These are phyloP conservation scores for Caligus rogercresseyi DNA, from an alignment of 1,140 invertebrate genomes.

Conservation along the genomic window DNA sequence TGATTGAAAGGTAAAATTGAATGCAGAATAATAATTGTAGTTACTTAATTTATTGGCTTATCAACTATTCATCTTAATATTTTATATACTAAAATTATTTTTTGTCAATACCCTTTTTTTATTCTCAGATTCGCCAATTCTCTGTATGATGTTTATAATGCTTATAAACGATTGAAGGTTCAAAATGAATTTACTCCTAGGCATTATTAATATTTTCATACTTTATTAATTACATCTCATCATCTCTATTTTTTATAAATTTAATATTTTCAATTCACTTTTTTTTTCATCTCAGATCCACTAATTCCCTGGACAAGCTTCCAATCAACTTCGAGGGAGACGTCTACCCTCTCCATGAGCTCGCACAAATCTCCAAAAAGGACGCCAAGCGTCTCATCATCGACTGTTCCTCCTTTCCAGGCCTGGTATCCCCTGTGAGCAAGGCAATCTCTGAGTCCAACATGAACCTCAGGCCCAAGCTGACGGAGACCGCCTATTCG, in stretches of 20 bases:
- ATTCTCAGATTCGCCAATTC: too few relatives aligned
- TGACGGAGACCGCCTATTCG: conserved; percentile 69
- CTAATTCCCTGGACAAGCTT: conserved; percentile 44
- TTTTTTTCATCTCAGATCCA: background rate
- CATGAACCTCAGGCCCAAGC: conserved; percentile 87
- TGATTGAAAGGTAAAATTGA: too few relatives aligned
- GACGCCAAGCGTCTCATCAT: conserved; percentile 66
- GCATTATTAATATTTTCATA: too few relatives aligned
- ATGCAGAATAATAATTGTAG: too few relatives aligned
- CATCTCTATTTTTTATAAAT: background rate
- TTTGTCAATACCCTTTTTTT: too few relatives aligned
- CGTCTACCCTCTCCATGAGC: conserved; percentile 61
- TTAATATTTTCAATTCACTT: background rate
- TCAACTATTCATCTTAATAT: too few relatives aligned
- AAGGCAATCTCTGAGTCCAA: conserved; percentile 55
- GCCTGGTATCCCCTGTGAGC: conserved; percentile 55
- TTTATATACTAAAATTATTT: too few relatives aligned
- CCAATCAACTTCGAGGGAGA: conserved; percentile 55
- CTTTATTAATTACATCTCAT: background rate
- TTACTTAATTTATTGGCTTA: too few relatives aligned
- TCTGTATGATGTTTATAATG: too few relatives aligned
- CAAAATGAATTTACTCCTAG: too few relatives aligned
- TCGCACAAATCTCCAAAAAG: conserved; percentile 70
- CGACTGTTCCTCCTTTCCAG: conserved; percentile 61
- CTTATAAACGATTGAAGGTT: too few relatives aligned